These are phyloP conservation scores for Hetaerina titia DNA, from an alignment of 2,888 invertebrate species.

Conservation along the genomic window DNA sequence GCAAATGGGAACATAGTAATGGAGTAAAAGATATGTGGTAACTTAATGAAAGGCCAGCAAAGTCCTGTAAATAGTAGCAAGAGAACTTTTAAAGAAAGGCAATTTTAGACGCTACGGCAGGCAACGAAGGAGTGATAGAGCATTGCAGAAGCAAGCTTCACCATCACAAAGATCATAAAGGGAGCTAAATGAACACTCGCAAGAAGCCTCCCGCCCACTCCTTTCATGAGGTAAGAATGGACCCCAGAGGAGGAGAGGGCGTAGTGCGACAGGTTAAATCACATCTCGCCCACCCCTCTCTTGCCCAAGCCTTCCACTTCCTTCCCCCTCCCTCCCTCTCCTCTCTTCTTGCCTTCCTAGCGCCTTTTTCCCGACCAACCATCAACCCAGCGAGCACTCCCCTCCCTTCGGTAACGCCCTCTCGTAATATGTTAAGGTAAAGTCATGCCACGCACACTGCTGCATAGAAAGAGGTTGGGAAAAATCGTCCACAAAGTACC, in stretches of 20 bases:
- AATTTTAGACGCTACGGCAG: no score
- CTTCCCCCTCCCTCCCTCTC: not conserved
- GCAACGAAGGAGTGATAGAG: not conserved
- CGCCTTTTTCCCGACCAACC: not conserved
- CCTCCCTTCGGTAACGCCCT: not conserved
- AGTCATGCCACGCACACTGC: not conserved
- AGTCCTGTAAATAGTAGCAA: no score
- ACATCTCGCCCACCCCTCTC: not conserved
- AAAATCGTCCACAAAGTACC: not conserved
- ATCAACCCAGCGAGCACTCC: not conserved
- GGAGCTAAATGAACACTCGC: not conserved
- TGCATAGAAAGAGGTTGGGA: not conserved
- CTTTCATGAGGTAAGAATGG: not conserved
- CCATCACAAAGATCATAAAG: not conserved
- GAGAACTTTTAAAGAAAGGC: no score
- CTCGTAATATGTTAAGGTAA: not conserved
- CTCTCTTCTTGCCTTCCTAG: not conserved
- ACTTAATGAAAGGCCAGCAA: no score
- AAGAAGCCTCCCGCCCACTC: not conserved
- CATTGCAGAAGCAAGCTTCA: not conserved
- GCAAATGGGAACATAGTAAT: no score
- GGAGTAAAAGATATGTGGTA: no score
- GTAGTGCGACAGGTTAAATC: not conserved
- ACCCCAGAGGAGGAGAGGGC: not conserved
- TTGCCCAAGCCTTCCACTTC: not conserved